A percentile compares a stretch with the other conserved stretches of the same genome.
Conservation (phyloP, 2,797 vertebrate genomes). For the Neosalanx taihuensis region DNA sequence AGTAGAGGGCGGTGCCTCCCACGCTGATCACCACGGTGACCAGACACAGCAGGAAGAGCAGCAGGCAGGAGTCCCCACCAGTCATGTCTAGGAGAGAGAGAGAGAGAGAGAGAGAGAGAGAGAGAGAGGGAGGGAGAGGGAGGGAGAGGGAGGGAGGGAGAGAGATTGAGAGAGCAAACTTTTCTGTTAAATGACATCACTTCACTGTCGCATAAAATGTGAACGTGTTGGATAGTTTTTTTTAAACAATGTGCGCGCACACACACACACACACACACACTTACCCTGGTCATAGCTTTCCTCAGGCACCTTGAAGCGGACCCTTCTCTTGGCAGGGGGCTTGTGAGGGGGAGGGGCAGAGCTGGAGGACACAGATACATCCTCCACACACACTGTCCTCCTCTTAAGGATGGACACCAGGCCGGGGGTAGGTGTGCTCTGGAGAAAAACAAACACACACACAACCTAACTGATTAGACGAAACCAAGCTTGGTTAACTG, state of each 20-base stretch:
- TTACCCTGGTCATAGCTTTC: conserved; percentile 87
- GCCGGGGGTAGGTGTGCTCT: conserved; percentile 84
- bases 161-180: not conserved
- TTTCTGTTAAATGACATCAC: not conserved
- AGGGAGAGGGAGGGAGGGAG: not conserved
- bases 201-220: not conserved
- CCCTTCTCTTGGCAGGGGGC: conserved; percentile 80
- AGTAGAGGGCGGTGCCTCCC: conserved; percentile 95
- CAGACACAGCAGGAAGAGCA: conserved; percentile 90
- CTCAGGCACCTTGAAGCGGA: conserved; percentile 89
- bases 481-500: not conserved
- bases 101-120: conserved; percentile 12
- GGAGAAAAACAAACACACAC: conserved; percentile 18
- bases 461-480: not conserved
- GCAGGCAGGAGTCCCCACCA: conserved; percentile 87
- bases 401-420: conserved; percentile 96
- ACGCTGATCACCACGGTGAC: conserved; percentile 94
- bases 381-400: conserved; percentile 50
- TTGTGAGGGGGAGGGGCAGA: conserved; percentile 57
- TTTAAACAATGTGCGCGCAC: not conserved
- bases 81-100: conserved; percentile 80
- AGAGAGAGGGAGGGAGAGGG: not conserved
- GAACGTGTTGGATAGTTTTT: not conserved
- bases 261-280: conserved; percentile 1
- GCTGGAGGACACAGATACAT: conserved; percentile 43